Conservation (phyloP, 2,113 vertebrate genomes). For the Columba livia region DNA sequence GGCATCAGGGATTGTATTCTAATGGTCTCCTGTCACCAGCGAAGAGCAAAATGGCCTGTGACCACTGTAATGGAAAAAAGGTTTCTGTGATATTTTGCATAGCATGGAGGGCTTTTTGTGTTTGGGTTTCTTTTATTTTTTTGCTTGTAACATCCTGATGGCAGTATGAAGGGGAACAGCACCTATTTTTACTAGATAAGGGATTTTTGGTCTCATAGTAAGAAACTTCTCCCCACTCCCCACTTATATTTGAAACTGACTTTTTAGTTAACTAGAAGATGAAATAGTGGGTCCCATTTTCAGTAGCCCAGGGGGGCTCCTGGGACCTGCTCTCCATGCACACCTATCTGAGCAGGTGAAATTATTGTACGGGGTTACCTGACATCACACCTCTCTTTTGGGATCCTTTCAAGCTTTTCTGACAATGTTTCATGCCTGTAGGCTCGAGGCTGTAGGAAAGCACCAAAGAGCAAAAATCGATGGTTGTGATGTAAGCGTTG, state of each 20-base stretch:
- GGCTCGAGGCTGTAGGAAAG: neutral
- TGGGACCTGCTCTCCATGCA: neutral
- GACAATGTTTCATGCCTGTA: neutral
- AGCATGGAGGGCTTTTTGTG: neutral
- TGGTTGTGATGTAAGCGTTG: neutral
- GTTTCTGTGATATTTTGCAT: slow-evolving; percentile 25
- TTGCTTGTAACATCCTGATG: neutral
- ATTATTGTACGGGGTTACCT: neutral
- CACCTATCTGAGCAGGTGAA: neutral
- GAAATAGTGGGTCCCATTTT: neutral
- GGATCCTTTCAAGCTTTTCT: neutral
- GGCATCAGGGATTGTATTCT: slow-evolving; percentile 46
- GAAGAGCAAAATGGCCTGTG: slow-evolving; percentile 57
- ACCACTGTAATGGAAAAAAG: slow-evolving; percentile 56
- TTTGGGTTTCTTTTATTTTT: neutral
- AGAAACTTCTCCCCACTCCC: neutral
- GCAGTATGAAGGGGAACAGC: neutral
- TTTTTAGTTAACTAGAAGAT: neutral
- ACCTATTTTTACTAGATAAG: neutral
- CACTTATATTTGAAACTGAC: neutral
- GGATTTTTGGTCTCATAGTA: rapidly evolving
- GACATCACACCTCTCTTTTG: neutral
- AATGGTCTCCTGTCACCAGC: slow-evolving; percentile 38
- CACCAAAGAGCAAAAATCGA: neutral
- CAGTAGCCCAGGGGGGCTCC: neutral